A percentile compares a stretch with the other conserved stretches of the same genome.
Conservation (phyloP, 2,888 invertebrate genomes). For the Pyrrhosoma nymphula region DNA sequence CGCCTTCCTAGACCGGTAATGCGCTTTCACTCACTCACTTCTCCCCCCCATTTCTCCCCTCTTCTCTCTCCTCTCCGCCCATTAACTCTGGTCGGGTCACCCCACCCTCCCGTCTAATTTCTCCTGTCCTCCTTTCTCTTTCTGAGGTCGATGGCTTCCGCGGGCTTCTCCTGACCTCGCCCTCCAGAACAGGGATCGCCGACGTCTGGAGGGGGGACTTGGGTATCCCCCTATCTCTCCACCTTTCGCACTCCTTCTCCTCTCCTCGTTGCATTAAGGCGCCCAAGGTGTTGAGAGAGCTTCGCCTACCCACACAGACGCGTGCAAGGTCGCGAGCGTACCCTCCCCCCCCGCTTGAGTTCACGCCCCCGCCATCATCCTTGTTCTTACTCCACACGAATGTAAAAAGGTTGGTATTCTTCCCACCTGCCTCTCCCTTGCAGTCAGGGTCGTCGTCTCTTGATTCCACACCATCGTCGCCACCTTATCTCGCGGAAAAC, state of each 20-base stretch:
- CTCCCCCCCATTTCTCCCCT: no score
- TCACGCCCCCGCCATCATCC: not conserved
- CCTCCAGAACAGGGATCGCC: not conserved
- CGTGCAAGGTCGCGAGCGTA: not conserved
- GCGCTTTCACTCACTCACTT: not conserved
- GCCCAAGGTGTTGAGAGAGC: not conserved
- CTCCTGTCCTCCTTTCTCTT: conserved; percentile 1
- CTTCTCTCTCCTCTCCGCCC: not conserved
- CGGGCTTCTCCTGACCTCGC: conserved; percentile 15
- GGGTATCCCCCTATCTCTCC: not conserved
- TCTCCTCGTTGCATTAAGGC: not conserved
- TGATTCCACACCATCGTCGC: not conserved
- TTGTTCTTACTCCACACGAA: not conserved
- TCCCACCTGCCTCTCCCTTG: not conserved
- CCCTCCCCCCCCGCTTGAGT: not conserved
- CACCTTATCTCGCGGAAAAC: not conserved
- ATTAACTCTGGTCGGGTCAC: not conserved
- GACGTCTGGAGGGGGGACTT: not conserved
- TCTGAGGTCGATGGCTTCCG: not conserved
- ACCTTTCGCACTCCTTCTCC: not conserved
- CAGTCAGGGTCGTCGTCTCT: not conserved
- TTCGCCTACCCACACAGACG: not conserved
- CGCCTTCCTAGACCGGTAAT: not conserved
- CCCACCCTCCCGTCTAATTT: not conserved
- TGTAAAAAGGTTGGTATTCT: no score